Conservation (phyloP, 2,113 vertebrate species). For the Corythoichthys haematopterus region DNA sequence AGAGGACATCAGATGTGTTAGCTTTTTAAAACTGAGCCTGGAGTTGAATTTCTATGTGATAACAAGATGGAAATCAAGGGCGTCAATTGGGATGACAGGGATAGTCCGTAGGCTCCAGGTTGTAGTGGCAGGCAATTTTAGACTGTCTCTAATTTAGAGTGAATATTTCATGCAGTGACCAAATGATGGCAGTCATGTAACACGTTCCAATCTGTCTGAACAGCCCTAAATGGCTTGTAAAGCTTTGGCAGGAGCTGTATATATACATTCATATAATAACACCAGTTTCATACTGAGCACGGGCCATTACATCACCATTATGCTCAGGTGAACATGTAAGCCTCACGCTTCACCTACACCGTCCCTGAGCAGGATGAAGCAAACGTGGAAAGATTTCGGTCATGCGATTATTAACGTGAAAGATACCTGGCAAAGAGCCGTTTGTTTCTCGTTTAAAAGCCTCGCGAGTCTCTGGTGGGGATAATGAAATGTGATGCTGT, state of each 20-base stretch:
- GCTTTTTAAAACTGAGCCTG: conserved; percentile 19
- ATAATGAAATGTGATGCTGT: background rate
- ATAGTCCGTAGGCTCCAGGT: background rate
- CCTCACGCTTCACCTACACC: background rate
- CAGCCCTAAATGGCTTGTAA: background rate
- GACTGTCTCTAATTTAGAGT: conserved; percentile 4
- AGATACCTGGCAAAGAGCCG: background rate
- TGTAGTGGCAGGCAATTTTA: conserved; percentile 6
- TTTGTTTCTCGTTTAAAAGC: background rate
- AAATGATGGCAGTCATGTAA: conserved; percentile 57
- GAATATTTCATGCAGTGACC: conserved; percentile 32
- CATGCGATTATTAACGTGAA: background rate
- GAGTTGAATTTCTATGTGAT: conserved; percentile 18
- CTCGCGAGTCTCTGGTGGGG: background rate
- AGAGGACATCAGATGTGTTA: conserved; percentile 9
- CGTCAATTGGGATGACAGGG: conserved; percentile 10
- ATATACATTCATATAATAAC: background rate
- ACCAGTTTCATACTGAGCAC: conserved; percentile 10
- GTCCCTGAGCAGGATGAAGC: background rate
- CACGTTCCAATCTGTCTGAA: background rate
- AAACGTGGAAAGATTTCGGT: background rate
- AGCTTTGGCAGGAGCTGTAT: conserved; percentile 15
- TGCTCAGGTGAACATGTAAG: conserved; percentile 5
- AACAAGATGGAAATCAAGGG: conserved; percentile 20
- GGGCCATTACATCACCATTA: conserved; percentile 14